A percentile compares a stretch with the other conserved stretches of the same genome.
Conservation (phyloP, 2,113 vertebrate species). For the Etheostoma cragini region DNA sequence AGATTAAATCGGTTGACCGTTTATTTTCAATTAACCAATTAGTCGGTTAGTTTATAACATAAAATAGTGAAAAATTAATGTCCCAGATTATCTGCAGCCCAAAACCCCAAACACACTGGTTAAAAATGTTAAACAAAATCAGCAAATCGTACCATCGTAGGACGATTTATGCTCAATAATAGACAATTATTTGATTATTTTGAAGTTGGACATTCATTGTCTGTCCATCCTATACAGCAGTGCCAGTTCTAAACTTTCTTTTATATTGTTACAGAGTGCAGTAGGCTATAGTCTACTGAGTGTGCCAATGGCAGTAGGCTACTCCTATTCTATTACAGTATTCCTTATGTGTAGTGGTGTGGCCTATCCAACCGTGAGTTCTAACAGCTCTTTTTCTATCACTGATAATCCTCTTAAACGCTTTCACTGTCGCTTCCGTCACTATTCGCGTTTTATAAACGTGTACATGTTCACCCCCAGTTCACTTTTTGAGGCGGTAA, state of each 20-base stretch:
- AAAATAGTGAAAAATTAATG: no score
- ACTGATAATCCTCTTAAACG: not conserved
- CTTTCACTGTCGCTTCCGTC: not conserved
- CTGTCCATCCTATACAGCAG: no score
- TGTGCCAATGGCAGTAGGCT: not conserved
- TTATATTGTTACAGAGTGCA: not conserved
- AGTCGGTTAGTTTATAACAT: not conserved
- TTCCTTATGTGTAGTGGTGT: not conserved
- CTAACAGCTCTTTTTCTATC: not conserved
- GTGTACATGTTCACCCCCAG: not conserved
- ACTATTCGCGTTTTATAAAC: not conserved
- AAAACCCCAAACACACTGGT: not conserved
- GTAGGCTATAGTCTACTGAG: not conserved
- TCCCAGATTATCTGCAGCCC: not conserved
- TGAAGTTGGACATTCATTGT: not conserved
- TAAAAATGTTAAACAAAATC: not conserved
- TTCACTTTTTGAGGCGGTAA: constrained; percentile 13
- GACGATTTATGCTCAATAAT: not conserved
- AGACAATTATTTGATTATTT: not conserved
- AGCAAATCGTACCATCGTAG: not conserved
- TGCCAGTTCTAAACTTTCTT: not conserved
- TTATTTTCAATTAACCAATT: not conserved
- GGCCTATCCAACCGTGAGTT: not conserved
- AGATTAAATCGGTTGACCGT: not conserved
- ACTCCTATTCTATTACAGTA: not conserved